Conservation (phyloP, 2,113 vertebrate genomes). For the Cygnus buccinator region DNA sequence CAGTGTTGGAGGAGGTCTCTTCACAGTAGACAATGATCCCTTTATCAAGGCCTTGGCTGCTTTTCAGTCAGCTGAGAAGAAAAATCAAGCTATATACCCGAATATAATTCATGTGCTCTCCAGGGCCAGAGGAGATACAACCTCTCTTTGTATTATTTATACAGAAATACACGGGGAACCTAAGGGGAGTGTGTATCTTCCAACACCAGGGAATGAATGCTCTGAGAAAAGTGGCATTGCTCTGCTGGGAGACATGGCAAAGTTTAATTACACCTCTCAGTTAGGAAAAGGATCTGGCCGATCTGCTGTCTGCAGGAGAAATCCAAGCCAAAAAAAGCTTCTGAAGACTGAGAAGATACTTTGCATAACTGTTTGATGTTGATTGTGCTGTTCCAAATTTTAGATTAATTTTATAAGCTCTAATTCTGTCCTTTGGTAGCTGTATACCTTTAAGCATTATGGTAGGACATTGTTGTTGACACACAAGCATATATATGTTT, state of each 20-base stretch:
- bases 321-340: neutral
- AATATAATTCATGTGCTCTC: neutral
- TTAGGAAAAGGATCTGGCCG: neutral
- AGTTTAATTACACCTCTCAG: neutral
- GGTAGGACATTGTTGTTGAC: neutral
- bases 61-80: neutral
- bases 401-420: neutral
- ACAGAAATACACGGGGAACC: neutral
- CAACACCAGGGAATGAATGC: accelerated
- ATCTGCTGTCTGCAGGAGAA: neutral
- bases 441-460: neutral
- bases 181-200: neutral
- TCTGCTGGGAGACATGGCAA: neutral
- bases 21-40: neutral
- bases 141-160: slow-evolving; percentile 9
- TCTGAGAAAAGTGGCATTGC: neutral
- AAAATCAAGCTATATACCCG: neutral
- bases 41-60: neutral
- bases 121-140: neutral
- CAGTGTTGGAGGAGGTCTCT: neutral
- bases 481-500: neutral
- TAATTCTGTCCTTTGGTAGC: neutral
- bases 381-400: neutral
- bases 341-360: neutral
- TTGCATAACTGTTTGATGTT: neutral